Percentiles rank a stretch among this genome's conserved stretches.
These are phyloP conservation scores for Notarius lentiginosus DNA, from an alignment of 2,113 vertebrate species.

Conservation along the genomic window DNA sequence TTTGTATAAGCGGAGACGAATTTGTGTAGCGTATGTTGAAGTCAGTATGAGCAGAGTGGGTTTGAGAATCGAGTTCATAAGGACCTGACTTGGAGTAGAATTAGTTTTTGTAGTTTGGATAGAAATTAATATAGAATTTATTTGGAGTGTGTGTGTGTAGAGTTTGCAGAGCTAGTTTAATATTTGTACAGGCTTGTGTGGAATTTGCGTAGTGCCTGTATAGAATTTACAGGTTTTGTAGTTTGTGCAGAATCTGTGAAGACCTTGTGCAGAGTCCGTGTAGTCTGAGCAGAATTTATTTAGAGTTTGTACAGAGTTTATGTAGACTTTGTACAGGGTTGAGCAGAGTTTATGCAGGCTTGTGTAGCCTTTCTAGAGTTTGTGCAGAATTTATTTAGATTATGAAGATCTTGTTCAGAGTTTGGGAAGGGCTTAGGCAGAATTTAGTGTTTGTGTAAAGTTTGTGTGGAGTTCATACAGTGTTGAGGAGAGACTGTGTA, in stretches of 20 bases:
- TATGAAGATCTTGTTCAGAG: background rate
- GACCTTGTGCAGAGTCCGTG: background rate
- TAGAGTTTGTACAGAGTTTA: background rate
- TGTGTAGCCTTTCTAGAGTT: background rate
- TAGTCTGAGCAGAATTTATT: background rate
- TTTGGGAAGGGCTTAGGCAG: no score
- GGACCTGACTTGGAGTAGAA: background rate
- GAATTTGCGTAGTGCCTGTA: background rate
- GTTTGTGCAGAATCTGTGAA: background rate
- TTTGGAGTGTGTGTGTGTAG: background rate
- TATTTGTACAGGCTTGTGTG: background rate
- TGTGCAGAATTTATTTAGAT: background rate
- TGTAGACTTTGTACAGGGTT: background rate
- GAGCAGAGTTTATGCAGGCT: background rate
- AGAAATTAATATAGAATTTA: background rate
- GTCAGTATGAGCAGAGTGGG: background rate
- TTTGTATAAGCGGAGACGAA: background rate
- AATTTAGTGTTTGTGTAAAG: background rate
- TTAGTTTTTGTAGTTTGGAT: background rate
- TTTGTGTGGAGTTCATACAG: background rate
- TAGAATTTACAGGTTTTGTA: background rate
- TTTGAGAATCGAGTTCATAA: background rate
- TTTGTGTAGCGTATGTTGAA: background rate
- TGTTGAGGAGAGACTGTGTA: background rate
- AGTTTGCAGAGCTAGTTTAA: background rate